Base-by-base conservation (phyloP, 2,888 invertebrate species). In the Fragum whitleyi region DNA sequence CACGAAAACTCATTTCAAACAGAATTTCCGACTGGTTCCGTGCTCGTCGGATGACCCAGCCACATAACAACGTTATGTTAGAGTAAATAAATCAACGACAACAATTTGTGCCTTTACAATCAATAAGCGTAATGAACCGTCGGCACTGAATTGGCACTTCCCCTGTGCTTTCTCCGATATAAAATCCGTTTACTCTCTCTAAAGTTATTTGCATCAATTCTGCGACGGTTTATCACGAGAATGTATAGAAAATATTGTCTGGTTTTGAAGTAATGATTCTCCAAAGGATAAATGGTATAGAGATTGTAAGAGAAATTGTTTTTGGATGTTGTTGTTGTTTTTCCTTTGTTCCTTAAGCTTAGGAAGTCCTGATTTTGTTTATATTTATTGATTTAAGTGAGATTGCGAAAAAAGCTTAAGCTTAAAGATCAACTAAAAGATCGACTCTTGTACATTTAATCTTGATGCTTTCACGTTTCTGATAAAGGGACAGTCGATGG, bases 121-220 rank as follows among this genome's bases (percentile, higher is more conserved):
- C 61, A 61, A 61, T 61, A 61, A 61, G 32, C 61, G 61, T 61
- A 61, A 61, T 61, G 61, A 61, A 61, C 61, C 32, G 61, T 61
- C 61, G n/a, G 29, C 29, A 29, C 61, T 6, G 32, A 29, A 61
- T 32, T 32, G 32, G 32, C 29, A 29, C 29, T 61, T 61, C 29
- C 61, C 21, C 32, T 61, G 32, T 32, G 57, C 57, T 57, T 47
- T 47, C 47, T 47, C 47, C 47, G 47, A 47, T 47, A 47, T 47
- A 47, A 47, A 47, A 47, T 47, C 47, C 47, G 47, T 47, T 47
- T 47, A 47, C 47, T 47, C 47, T 47, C 47, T 47, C 47, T 47
- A 47, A 47, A 47, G 47, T 47, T 47, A 47, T 47, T 47, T 47
- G 47, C 47, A 47, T 47, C 47, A 47, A 9, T 47, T 47, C 47